These are phyloP conservation scores for Rhinella marina DNA, from an alignment of 2,797 vertebrate genomes.

Conservation along the genomic window DNA sequence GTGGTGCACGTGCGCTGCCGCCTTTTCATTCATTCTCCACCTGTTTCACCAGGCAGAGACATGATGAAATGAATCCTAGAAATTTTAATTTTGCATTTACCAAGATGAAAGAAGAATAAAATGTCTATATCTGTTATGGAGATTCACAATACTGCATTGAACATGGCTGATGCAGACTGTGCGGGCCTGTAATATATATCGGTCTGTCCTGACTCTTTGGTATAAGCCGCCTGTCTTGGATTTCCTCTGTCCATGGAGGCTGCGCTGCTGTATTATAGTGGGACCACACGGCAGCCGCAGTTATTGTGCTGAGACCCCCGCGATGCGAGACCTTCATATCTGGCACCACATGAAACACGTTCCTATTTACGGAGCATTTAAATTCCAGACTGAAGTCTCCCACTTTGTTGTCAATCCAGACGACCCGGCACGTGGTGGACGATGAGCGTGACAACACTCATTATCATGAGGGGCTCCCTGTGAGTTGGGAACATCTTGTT, in stretches of 20 bases:
- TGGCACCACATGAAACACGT: neutral
- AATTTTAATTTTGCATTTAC: neutral
- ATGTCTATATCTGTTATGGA: neutral
- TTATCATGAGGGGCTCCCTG: neutral
- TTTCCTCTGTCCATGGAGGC: neutral
- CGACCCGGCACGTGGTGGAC: neutral
- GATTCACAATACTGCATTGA: neutral
- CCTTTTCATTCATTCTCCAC: no score
- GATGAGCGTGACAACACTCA: neutral
- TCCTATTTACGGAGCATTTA: neutral
- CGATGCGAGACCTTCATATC: neutral
- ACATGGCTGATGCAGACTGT: neutral
- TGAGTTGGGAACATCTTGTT: conserved; percentile 2
- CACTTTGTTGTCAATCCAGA: conserved; percentile 27
- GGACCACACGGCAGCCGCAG: neutral
- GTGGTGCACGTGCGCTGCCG: no score
- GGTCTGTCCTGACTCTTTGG: neutral
- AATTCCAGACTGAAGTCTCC: neutral
- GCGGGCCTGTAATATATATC: neutral
- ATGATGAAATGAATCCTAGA: neutral
- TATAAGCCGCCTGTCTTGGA: neutral
- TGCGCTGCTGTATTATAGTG: neutral
- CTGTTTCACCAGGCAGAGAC: no score
- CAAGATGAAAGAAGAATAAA: neutral
- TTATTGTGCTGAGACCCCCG: neutral